Evolutionary conservation across 1,140 invertebrate species (phyloP).

Genomic region (Calephelis virginiensis): DNA sequence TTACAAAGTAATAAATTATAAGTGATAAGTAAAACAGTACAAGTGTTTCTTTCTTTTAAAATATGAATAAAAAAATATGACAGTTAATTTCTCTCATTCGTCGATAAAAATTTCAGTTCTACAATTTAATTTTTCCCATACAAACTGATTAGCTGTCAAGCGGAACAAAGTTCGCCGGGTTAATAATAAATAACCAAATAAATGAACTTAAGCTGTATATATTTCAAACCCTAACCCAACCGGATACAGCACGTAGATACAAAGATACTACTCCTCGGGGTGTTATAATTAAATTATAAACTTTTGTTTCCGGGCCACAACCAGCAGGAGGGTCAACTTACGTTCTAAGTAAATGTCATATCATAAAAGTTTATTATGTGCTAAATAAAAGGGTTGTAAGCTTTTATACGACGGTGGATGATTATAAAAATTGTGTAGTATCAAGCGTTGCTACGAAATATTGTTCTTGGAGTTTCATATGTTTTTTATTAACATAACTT

Average conservation of each 20-base stretch:
- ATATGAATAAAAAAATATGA: too few species aligned
- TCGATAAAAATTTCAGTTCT: too few species aligned
- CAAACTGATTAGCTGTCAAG: too few species aligned
- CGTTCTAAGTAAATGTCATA: slow-evolving; percentile 66
- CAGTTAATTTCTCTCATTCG: too few species aligned
- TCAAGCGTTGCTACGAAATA: slow-evolving; percentile 22
- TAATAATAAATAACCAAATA: too few species aligned
- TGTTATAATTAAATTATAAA: slow-evolving; percentile 77
- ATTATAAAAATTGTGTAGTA: slow-evolving; percentile 27
- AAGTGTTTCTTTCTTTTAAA: too few species aligned
- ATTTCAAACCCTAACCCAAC: background rate
- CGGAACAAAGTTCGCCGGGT: too few species aligned
- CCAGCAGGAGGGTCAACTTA: slow-evolving; percentile 59
- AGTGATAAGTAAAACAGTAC: too few species aligned
- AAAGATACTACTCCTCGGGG: slow-evolving; percentile 57
- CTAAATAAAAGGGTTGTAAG: slow-evolving; percentile 73
- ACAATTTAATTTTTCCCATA: too few species aligned
- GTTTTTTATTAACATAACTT: background rate
- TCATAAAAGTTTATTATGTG: slow-evolving; percentile 73
- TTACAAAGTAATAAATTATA: too few species aligned
- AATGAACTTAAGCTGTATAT: background rate
- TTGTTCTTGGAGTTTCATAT: slow-evolving; percentile 3
- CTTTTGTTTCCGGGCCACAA: slow-evolving; percentile 47
- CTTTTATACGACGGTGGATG: slow-evolving; percentile 47
- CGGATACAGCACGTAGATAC: slow-evolving; percentile 1